These are phyloP conservation scores for Melolontha melolontha DNA, from an alignment of 2,888 invertebrate species.

Conservation along the genomic window DNA sequence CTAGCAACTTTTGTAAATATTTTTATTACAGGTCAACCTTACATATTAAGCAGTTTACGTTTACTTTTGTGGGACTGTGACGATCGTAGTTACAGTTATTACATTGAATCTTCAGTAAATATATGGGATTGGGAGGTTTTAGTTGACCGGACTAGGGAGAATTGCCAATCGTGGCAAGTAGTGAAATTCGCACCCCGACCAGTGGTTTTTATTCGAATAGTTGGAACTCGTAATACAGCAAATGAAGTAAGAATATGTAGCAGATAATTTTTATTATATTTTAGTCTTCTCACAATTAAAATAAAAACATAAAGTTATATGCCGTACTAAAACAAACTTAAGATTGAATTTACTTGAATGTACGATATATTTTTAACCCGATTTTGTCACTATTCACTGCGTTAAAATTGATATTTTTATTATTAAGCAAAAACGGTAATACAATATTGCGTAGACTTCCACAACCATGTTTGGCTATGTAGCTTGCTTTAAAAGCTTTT, in stretches of 20 bases:
- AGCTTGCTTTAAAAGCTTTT: no score
- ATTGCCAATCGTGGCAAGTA: constrained; percentile 95
- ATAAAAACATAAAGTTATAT: no score
- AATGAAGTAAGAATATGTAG: constrained; percentile 84
- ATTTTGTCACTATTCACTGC: no score
- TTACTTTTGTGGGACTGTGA: constrained; percentile 98
- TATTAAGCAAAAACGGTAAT: no score
- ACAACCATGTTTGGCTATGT: no score
- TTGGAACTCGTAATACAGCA: constrained; percentile 96
- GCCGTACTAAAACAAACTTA: no score
- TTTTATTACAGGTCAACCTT: constrained; percentile 81
- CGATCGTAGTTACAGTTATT: constrained; percentile 94
- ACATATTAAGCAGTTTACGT: constrained; percentile 89
- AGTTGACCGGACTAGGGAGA: constrained; percentile 86
- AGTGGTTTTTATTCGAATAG: constrained; percentile 93
- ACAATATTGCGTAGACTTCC: no score
- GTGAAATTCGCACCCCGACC: constrained; percentile 86
- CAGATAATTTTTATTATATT: no score
- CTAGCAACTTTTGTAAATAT: background rate
- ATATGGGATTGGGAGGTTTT: constrained; percentile 93
- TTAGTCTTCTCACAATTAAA: no score
- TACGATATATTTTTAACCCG: no score
- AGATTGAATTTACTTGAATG: no score
- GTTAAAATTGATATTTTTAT: no score
- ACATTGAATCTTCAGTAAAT: constrained; percentile 94